A percentile compares a stretch with the other conserved stretches of the same genome.
Evolutionary conservation across 2,888 invertebrate genomes (phyloP).

Genomic region (Limnephilus auricula): DNA sequence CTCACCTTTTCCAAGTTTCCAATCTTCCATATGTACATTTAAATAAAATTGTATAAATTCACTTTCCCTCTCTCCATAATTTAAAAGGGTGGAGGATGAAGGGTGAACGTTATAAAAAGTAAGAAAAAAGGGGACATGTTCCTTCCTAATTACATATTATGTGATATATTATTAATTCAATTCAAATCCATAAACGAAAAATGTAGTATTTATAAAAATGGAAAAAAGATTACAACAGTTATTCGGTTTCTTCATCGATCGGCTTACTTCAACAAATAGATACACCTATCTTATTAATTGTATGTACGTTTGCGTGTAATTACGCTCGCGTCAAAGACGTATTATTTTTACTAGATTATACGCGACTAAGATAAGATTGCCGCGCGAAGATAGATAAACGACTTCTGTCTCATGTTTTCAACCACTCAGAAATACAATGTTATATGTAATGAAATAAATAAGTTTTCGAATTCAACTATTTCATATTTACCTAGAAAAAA

Average conservation of each 20-base stretch:
- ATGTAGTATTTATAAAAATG: background rate
- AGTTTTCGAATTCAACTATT: background rate
- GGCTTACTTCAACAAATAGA: background rate
- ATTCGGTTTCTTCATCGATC: constrained; percentile 2
- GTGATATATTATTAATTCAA: too few species aligned
- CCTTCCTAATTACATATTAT: background rate
- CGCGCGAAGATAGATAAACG: background rate
- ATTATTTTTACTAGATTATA: background rate
- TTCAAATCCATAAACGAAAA: background rate
- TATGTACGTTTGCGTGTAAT: background rate
- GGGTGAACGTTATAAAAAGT: too few species aligned
- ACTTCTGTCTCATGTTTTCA: background rate
- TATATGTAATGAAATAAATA: background rate
- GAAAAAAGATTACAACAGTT: background rate
- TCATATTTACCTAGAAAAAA: too few species aligned
- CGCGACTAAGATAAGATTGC: background rate
- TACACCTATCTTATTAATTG: background rate
- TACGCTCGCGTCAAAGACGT: background rate
- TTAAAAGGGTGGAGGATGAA: too few species aligned
- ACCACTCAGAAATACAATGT: background rate
- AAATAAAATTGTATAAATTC: too few species aligned
- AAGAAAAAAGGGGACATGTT: background rate
- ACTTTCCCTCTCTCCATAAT: too few species aligned
- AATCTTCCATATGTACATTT: too few species aligned
- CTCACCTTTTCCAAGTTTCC: too few species aligned